Evolutionary conservation across 2,797 vertebrate genomes (phyloP), one percentile per base, ranked within the genome.

Genomic region (Limnodromus scolopaceus): DNA sequence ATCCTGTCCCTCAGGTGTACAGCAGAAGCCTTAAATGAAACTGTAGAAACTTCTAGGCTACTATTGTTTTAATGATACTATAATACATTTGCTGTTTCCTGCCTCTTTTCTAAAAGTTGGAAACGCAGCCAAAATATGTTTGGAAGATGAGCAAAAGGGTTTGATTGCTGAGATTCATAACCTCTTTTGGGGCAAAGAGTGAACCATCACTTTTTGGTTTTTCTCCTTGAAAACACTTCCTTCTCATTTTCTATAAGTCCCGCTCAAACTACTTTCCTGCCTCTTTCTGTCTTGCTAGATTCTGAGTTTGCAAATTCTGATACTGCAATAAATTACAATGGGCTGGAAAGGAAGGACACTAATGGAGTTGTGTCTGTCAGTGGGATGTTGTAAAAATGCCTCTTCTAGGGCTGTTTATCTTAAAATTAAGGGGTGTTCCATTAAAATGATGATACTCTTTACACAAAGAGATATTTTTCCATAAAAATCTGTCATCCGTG

Each of bases 51-150:
- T 72, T 51, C 8, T 49, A 75, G 51, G 13, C 41, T 61, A 8
- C 27, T 75, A 1, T 66, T 0, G 0, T 61, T 87, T 68, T 69
- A 54, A 55, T 51, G 36, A 70, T 79, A 30, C 36, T 70, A 3
- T 76, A 89, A 86, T 75, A 90, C 6, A 82, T 77, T 86, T 86
- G 46, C 48, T 93, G 6, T 72, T 92, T 95, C 83, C 92, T 92
- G 83, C 48, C 55, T 70, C 18, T 60, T 51, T 78, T 34, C 60
- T 68, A 32, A 66, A 63, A 79, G 22, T 49, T 82, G 38, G 51
- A 78, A 69, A 32, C 51, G 92, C 4, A 5, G 80, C 58, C 51
- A 92, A 70, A 93, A 34, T 58, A n/a, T 1, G 0, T 66, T 90
- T 93, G 87, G 51, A 87, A 95, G 58, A 54, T 69, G 48, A 94